Evolutionary conservation across 2,113 vertebrate species (phyloP).

Genomic region (Dissostichus mawsoni): DNA sequence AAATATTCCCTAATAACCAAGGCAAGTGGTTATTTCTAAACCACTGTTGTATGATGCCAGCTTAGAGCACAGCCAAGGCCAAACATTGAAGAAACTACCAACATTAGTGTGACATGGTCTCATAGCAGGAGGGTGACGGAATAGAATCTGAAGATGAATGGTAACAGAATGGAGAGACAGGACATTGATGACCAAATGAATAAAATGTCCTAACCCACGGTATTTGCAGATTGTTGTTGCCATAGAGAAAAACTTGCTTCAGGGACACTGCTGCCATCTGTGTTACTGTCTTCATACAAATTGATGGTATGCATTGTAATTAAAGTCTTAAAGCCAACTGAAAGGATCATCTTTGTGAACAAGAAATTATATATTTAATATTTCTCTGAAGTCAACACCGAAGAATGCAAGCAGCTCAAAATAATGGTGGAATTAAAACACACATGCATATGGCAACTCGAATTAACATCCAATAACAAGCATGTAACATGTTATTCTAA

Average conservation of each 20-base stretch:
- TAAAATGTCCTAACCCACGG: slow-evolving; percentile 36
- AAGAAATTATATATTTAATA: not conserved
- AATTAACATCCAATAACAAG: slow-evolving; percentile 7
- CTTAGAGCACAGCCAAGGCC: not conserved
- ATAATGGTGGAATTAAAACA: slow-evolving; percentile 4
- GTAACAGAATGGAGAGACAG: slow-evolving; percentile 28
- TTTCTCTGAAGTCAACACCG: not conserved
- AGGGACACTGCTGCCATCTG: slow-evolving; percentile 49
- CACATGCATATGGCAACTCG: slow-evolving; percentile 4
- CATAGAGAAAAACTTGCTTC: slow-evolving; percentile 13
- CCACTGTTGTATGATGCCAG: not conserved
- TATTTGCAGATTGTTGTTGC: slow-evolving; percentile 41
- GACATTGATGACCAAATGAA: slow-evolving; percentile 59
- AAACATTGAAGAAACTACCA: slow-evolving; percentile 16
- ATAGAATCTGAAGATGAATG: slow-evolving; percentile 25
- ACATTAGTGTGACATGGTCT: slow-evolving; percentile 38
- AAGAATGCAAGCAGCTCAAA: not conserved
- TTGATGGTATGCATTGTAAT: slow-evolving; percentile 43
- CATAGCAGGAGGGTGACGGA: slow-evolving; percentile 21
- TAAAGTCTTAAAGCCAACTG: slow-evolving; percentile 31
- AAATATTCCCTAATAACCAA: not conserved
- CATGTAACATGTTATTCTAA: not conserved
- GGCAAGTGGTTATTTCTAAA: not conserved
- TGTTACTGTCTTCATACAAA: slow-evolving; percentile 14
- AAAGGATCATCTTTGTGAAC: slow-evolving; percentile 16